phyloP scores from a whole-genome alignment of 2,113 vertebrate species.

The Laterallus jamaicensis region DNA sequence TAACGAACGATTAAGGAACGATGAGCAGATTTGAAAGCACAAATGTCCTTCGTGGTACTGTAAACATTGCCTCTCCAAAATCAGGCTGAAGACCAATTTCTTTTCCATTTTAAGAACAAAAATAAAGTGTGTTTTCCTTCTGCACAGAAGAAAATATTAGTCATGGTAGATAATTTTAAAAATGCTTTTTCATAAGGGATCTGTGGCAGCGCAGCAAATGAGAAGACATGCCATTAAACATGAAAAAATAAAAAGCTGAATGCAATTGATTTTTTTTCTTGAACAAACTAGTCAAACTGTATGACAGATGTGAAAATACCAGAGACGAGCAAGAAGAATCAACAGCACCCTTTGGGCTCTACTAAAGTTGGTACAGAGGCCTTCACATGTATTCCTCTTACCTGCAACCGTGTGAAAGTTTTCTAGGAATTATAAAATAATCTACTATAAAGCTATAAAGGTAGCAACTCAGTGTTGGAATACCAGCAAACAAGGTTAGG shows the following conservation, averaged over 20 bases:
- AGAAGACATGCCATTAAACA: background rate
- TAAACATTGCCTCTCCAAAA: slow-evolving; percentile 26
- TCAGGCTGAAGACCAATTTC: slow-evolving; percentile 25
- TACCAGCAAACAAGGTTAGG: background rate
- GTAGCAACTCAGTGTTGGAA: background rate
- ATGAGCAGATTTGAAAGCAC: slow-evolving; percentile 14
- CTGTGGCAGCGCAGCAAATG: background rate
- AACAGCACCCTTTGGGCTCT: background rate
- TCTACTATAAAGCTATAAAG: background rate
- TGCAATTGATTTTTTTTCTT: background rate
- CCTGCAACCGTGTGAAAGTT: background rate
- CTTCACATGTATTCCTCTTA: background rate
- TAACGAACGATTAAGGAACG: background rate
- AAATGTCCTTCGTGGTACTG: slow-evolving; percentile 28
- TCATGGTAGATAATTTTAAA: slow-evolving; percentile 18
- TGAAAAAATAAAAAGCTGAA: background rate
- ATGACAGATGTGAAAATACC: background rate
- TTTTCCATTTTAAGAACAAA: slow-evolving; percentile 43
- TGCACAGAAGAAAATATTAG: slow-evolving; percentile 42
- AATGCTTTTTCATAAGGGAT: background rate
- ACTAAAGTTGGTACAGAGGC: background rate
- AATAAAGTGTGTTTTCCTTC: background rate
- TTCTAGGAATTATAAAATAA: background rate
- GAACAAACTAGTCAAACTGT: background rate
- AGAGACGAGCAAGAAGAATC: background rate